Evolutionary conservation across 2,888 invertebrate species (phyloP).

Genomic region (Apodemia mormo): DNA sequence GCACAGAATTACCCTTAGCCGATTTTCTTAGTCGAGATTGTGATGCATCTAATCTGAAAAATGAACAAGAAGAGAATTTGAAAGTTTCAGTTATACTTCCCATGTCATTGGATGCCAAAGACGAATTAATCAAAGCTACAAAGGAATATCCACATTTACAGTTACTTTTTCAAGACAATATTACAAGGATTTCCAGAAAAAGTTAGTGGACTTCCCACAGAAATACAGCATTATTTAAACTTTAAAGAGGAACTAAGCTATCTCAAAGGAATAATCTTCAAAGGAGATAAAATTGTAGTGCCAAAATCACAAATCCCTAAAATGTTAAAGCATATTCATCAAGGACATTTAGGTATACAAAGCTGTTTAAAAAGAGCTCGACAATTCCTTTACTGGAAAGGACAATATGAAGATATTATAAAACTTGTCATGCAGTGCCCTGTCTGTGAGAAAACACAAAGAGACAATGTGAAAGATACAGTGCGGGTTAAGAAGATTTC

Average conservation of each 20-base stretch:
- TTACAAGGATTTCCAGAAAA: slow-evolving; percentile 29
- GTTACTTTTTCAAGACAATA: slow-evolving; percentile 25
- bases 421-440: slow-evolving; percentile 14
- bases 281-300: slow-evolving; percentile 30
- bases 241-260: slow-evolving; percentile 1
- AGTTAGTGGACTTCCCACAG: slow-evolving; percentile 10
- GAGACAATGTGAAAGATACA: slow-evolving; percentile 23
- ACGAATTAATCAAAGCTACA: slow-evolving; percentile 26
- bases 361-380: slow-evolving; percentile 30
- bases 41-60: slow-evolving; percentile 30
- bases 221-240: too few relatives aligned
- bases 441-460: slow-evolving; percentile 27
- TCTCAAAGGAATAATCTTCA: slow-evolving; percentile 29
- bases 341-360: slow-evolving; percentile 31
- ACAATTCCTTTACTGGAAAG: slow-evolving; percentile 31
- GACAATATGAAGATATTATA: slow-evolving; percentile 20
- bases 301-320: slow-evolving; percentile 28
- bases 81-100: slow-evolving; percentile 25
- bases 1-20: slow-evolving; percentile 30
- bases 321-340: slow-evolving; percentile 30
- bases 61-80: slow-evolving; percentile 29
- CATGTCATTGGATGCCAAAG: slow-evolving; percentile 28
- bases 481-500: slow-evolving; percentile 28
- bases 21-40: slow-evolving; percentile 29
- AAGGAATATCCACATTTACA: slow-evolving; percentile 30